Evolutionary conservation across 2,797 vertebrate genomes (phyloP), one percentile per base, ranked within the genome.

Genomic region (Urocyon cinereoargenteus): DNA sequence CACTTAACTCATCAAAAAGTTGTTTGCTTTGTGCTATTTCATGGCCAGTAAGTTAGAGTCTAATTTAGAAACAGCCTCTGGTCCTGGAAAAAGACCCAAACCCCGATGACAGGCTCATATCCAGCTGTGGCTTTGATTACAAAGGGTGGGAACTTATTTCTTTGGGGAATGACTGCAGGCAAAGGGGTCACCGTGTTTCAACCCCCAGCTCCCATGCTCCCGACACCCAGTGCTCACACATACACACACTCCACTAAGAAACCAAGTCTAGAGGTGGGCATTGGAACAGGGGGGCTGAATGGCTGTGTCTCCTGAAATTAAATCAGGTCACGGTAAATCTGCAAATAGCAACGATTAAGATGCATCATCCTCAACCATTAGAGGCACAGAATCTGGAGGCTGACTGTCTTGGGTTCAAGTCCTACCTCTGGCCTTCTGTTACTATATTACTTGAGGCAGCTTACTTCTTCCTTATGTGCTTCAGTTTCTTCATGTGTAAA

Each of bases 11-110:
- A 93, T 70, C 24, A 87, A 94, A 96, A 96, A 86, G 7, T 93
- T 86, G n/a, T 95, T 97, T 97, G 86, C 9, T 95, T 83, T 88
- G 66, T 90, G 90, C 78, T 84, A 45, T 81, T 82, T 31, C 45
- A 73, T n/a, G 89, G 83, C 53, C 77, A 78, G 51, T 79, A 70
- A 83, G 36, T 89, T 72, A 36, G 51, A 94, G 75, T 86, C 73
- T 89, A 72, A 91, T 95, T 97, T 92, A 94, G 85, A 97, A 98
- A 95, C 6, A 91, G 73, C 55, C 73, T 79, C 79, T 53, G 19
- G 70, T 92, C 49, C 78, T 91, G 40, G 81, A 86, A 86, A 72
- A 94, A 94, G 78, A 95, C 36, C 78, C 82, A 95, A 90, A 73
- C 31, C 51, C 24, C 82, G 31, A 62, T 26, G 6, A 9, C 6